Base-by-base conservation (phyloP, 2,888 invertebrate genomes). In the Plagiodera versicolora region DNA sequence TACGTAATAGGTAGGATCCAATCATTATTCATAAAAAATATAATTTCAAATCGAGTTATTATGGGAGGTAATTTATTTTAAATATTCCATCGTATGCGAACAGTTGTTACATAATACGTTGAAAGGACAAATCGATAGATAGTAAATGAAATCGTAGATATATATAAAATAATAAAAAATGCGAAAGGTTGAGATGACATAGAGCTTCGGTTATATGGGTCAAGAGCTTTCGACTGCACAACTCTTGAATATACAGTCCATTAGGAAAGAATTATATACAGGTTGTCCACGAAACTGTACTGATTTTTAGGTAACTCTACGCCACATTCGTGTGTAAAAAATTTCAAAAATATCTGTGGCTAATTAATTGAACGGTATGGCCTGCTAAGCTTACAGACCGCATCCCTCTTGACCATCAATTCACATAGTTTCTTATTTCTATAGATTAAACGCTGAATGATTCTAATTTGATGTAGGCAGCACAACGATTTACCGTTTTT, bases 51-150 rank as follows among this genome's bases (percentile, higher is more conserved):
- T 46, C 53, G 44, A 44, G 53, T 53, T 53, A 53, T 53, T 53
- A 53, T 53, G 24, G 19, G 44, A 28, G 53, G 53, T 44, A 53
- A 53, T 53, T 53, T 53, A 45, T 19, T 44, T 53, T 24, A 16
- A 53, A 53, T 53, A 53, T 53, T 53, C 53, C 14, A n/a, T 39
- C 45, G 53, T 24, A 28, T 39, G 44, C 53, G 16, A 19, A 24
- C 44, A 44, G 53, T 53, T n/a, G n/a, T n/a, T 53, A 53, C 39
- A 44, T 53, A 53, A 53, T 14, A 53, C 24, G 19, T 52, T 52
- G n/a, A 39, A 44, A 53, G 53, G 53, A 53, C 53, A 44, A 53
- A 53, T 53, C 53, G 53, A 44, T 53, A 53, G 44, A 28, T 53
- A 39, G 35, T 39, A 28, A 53, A 28, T 11, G 30, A n/a, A 20